phyloP scores from a whole-genome alignment of 2,888 invertebrate species.

The Blastobasis lacticolella region DNA sequence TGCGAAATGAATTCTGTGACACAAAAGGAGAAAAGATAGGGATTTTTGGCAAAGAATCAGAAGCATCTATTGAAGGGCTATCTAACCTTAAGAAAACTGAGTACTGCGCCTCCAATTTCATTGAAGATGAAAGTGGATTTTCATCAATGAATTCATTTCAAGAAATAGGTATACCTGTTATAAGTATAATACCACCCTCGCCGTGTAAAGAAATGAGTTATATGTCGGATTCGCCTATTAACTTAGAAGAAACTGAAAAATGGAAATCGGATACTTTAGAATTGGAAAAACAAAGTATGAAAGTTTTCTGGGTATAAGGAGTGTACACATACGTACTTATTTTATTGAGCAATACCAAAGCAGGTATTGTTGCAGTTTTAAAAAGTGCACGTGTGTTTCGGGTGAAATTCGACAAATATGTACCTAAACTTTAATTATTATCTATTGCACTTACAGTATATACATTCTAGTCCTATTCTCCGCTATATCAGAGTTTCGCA shows the following conservation, averaged over 20 bases:
- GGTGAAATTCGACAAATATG: too few species aligned
- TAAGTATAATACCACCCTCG: conserved; percentile 65
- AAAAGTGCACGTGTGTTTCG: too few species aligned
- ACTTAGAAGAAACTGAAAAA: conserved; percentile 39
- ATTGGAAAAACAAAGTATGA: conserved; percentile 53
- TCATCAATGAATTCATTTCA: conserved; percentile 90
- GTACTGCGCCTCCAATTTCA: conserved; percentile 46
- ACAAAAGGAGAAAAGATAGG: conserved; percentile 29
- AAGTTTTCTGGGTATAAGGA: conserved; percentile 64
- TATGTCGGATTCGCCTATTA: conserved; percentile 29
- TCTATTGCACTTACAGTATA: too few species aligned
- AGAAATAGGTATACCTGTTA: conserved; percentile 82
- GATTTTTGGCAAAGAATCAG: conserved; percentile 15
- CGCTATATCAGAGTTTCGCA: too few species aligned
- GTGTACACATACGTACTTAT: too few species aligned
- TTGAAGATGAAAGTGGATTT: conserved; percentile 89
- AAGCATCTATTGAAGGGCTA: conserved; percentile 20
- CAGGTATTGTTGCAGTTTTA: not conserved
- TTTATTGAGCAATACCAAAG: too few species aligned
- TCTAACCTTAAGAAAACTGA: conserved; percentile 28
- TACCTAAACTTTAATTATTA: too few species aligned
- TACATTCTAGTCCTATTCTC: too few species aligned
- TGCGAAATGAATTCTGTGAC: conserved; percentile 37
- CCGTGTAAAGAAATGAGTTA: conserved; percentile 57
- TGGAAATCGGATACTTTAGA: conserved; percentile 51